Percentiles rank a stretch among this genome's conserved stretches.
Evolutionary conservation across 2,113 vertebrate genomes (phyloP).

Genomic region (Corvus hawaiiensis): DNA sequence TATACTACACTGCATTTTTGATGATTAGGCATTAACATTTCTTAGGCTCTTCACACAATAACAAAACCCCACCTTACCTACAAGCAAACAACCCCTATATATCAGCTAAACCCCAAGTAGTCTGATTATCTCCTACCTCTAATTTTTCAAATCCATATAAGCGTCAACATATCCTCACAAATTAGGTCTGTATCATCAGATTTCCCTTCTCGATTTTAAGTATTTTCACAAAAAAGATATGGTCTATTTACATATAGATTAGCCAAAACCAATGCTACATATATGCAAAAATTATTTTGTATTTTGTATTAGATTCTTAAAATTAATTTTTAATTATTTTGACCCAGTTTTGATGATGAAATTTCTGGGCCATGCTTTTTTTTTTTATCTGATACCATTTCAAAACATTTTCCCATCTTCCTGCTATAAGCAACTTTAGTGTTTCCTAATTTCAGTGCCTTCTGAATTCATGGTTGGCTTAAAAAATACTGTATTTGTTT

Average conservation of each 20-base stretch:
- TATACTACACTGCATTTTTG: not conserved
- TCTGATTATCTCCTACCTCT: not conserved
- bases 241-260: not conserved
- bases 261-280: not conserved
- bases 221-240: not conserved
- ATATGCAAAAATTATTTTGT: not conserved
- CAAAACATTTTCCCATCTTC: not conserved
- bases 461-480: not conserved
- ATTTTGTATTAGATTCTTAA: not conserved
- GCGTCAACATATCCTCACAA: not conserved
- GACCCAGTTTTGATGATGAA: not conserved
- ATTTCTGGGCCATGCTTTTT: not conserved
- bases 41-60: not conserved
- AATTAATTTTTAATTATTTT: not conserved
- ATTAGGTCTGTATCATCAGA: not conserved
- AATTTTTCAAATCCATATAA: not conserved
- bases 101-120: not conserved
- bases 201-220: not conserved
- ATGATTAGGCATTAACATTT: not conserved
- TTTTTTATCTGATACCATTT: not conserved
- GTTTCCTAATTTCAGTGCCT: not conserved
- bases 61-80: fast-evolving
- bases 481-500: not conserved
- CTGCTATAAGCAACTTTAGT: not conserved
- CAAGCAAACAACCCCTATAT: not conserved